phyloP scores from a whole-genome alignment of 2,113 vertebrate genomes.

The Lasiurus cinereus region DNA sequence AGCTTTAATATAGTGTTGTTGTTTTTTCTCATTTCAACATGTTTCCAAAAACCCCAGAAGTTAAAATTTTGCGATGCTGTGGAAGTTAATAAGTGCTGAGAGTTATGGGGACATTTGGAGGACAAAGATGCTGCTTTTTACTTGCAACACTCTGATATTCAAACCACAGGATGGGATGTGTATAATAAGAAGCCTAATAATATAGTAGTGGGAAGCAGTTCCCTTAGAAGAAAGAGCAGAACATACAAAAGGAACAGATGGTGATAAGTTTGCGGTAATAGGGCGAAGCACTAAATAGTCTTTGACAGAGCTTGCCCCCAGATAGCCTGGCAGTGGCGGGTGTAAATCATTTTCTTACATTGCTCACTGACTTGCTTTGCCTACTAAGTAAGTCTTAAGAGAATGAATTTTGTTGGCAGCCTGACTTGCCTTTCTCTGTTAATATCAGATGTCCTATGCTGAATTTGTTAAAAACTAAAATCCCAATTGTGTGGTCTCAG shows the following conservation, averaged over 20 bases:
- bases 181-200: constrained; percentile 76
- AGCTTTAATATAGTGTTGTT: background rate
- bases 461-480: constrained; percentile 62
- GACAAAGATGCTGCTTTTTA: constrained; percentile 58
- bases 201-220: constrained; percentile 62
- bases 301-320: constrained; percentile 72
- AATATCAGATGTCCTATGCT: constrained; percentile 9
- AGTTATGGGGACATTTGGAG: constrained; percentile 42
- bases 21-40: constrained; percentile 42
- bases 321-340: constrained; percentile 50
- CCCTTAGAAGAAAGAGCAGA: constrained; percentile 66
- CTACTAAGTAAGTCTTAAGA: constrained; percentile 72
- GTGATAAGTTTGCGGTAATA: constrained; percentile 72
- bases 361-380: constrained; percentile 73
- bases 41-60: constrained; percentile 33
- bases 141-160: constrained; percentile 50
- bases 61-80: background rate
- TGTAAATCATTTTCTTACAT: constrained; percentile 72
- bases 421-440: constrained; percentile 55
- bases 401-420: constrained; percentile 53
- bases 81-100: background rate
- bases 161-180: constrained; percentile 49
- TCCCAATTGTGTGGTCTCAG: constrained; percentile 59
- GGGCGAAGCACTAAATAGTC: constrained; percentile 70
- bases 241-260: constrained; percentile 75